Evolutionary conservation across 2,888 invertebrate species (phyloP), one percentile per base, ranked within the genome.

Genomic region (Hypomecis punctinalis): DNA sequence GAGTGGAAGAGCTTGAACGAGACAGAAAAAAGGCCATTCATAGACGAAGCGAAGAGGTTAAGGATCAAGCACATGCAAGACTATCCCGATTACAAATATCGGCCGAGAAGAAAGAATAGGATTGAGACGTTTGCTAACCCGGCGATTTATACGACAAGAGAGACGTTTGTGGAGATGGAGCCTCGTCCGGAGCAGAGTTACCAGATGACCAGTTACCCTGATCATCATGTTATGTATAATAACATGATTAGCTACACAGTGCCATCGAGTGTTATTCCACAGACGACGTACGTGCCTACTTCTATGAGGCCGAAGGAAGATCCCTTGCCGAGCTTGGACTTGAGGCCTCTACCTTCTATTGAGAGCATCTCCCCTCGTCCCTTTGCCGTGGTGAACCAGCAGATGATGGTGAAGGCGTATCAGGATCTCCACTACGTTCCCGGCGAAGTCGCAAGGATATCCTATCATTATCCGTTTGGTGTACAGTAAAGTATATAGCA

Each of bases 1-100:
- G 97, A 97, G 82, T 98, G 98, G 98, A 98, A 98, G 85, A 90
- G 96, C 59, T 85, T 98, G 51, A 94, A 95, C 3, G 97, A 97
- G 75, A 84, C 92, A 0, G 97, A 97, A 76, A 98, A 98, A 80
- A 88, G 96, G 58, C 97, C 97, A 0, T 98, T 97, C 83, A 97
- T 98, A 74, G 97, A 98, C 82, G 97, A 98, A 86, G 97, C 98
- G 0, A 98, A 98, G 81, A 85, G 96, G 13, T 85, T 97, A 13
- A 87, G 97, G n/a, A 93, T 94, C 6, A 94, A 94, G 83, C 95
- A 96, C 85, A 96, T 95, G 95, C 94, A 94, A 75, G 95, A 96
- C 60, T 95, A 96, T 73, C 96, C 96, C 0, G 95, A 96, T 73
- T 96, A 96, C 83, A 96, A 96, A 82, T 96, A 96, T 77, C 85